A percentile compares a stretch with the other conserved stretches of the same genome.
These are phyloP conservation scores for Garrulus glandarius DNA, from an alignment of 2,797 vertebrate species.

Conservation along the genomic window DNA sequence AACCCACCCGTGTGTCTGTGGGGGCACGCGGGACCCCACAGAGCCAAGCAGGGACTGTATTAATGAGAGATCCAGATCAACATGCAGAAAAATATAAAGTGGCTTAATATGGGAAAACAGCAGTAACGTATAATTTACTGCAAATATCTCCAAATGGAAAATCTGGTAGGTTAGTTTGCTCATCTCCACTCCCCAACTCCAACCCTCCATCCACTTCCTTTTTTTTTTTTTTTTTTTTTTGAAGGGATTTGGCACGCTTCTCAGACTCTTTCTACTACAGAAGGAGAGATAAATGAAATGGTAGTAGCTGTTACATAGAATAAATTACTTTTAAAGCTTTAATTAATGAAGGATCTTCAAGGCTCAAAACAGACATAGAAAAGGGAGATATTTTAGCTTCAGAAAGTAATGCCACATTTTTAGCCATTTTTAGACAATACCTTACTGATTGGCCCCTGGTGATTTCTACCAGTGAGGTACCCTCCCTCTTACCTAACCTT, in stretches of 20 bases:
- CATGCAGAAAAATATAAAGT: neutral
- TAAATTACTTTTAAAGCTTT: neutral
- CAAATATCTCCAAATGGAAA: neutral
- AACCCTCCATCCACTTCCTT: neutral
- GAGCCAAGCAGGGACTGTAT: too few relatives aligned
- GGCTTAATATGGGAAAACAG: neutral
- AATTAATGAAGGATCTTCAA: neutral
- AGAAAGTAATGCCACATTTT: neutral
- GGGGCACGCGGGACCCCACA: too few relatives aligned
- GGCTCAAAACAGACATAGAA: neutral
- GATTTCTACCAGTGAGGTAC: neutral
- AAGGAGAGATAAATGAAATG: neutral
- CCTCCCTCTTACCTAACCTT: neutral
- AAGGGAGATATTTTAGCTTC: neutral
- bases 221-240: too few relatives aligned
- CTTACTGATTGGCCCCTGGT: neutral
- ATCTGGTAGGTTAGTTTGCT: neutral
- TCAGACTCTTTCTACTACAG: neutral
- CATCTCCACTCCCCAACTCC: accelerated
- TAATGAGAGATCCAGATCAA: neutral
- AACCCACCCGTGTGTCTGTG: too few relatives aligned
- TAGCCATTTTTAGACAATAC: neutral
- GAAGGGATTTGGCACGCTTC: neutral
- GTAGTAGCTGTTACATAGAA: neutral
- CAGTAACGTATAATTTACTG: neutral